Conservation (phyloP, 2,113 vertebrate genomes). For the Hemibates koningsi region DNA sequence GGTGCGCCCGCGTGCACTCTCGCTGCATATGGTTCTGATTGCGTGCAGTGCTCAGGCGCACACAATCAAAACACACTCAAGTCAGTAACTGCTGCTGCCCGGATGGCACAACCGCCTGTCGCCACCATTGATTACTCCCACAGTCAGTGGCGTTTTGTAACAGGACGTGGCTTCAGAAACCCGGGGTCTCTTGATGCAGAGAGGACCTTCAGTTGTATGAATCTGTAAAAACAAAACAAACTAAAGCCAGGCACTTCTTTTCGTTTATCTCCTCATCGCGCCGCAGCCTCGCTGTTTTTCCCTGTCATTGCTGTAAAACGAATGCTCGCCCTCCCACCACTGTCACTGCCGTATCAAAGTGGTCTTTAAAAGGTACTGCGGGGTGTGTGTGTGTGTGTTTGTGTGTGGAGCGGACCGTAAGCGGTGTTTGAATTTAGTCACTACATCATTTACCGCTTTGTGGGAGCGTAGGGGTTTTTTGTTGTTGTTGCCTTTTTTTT, state of each 20-base stretch:
- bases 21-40: conserved; percentile 1
- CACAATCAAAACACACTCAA: conserved; percentile 1
- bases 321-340: conserved; percentile 1
- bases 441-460: neutral
- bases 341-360: conserved; percentile 45
- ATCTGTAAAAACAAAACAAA: conserved; percentile 19
- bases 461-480: neutral
- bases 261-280: neutral
- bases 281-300: neutral
- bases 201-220: neutral
- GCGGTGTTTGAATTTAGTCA: neutral
- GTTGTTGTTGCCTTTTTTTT: neutral
- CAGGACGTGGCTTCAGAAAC: conserved; percentile 6
- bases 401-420: neutral
- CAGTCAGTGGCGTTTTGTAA: neutral
- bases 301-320: neutral
- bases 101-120: conserved; percentile 14
- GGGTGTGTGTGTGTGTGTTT: conserved; percentile 9
- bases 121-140: neutral
- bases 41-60: neutral
- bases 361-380: conserved; percentile 30
- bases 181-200: neutral
- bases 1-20: neutral
- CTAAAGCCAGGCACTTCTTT: conserved; percentile 3
- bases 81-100: conserved; percentile 30